These are phyloP conservation scores for Luffia ferchaultella DNA, from an alignment of 2,888 invertebrate genomes.

Conservation along the genomic window DNA sequence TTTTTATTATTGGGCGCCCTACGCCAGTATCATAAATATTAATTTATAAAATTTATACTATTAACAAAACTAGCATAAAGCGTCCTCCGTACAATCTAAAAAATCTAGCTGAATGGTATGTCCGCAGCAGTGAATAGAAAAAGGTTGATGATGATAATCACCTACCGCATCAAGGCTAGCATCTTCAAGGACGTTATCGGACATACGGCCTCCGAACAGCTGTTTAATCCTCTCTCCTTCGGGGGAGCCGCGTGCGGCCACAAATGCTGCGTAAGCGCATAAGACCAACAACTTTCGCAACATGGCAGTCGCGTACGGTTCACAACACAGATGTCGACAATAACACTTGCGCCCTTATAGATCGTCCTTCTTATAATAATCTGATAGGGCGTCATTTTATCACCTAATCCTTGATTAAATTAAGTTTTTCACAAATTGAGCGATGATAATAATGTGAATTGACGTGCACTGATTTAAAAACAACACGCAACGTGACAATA, in stretches of 20 bases:
- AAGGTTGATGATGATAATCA: too few relatives aligned
- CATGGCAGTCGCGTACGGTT: constrained; percentile 19
- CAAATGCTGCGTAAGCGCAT: constrained; percentile 15
- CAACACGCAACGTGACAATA: too few relatives aligned
- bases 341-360: neutral
- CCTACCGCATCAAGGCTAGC: constrained; percentile 43
- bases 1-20: too few relatives aligned
- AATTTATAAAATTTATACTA: too few relatives aligned
- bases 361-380: neutral
- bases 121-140: too few relatives aligned
- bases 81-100: too few relatives aligned
- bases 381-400: neutral
- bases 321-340: neutral
- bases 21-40: too few relatives aligned
- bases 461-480: too few relatives aligned
- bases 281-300: constrained; percentile 15
- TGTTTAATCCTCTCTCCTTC: constrained; percentile 26
- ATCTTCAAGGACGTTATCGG: constrained; percentile 40
- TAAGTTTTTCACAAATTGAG: too few relatives aligned
- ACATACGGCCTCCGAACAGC: constrained; percentile 24
- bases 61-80: too few relatives aligned
- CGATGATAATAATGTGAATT: too few relatives aligned
- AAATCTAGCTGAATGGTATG: too few relatives aligned
- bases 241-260: constrained; percentile 21
- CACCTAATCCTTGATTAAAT: neutral